Conservation (phyloP, 2,888 invertebrate genomes). For the Polydrusus cervinus region DNA sequence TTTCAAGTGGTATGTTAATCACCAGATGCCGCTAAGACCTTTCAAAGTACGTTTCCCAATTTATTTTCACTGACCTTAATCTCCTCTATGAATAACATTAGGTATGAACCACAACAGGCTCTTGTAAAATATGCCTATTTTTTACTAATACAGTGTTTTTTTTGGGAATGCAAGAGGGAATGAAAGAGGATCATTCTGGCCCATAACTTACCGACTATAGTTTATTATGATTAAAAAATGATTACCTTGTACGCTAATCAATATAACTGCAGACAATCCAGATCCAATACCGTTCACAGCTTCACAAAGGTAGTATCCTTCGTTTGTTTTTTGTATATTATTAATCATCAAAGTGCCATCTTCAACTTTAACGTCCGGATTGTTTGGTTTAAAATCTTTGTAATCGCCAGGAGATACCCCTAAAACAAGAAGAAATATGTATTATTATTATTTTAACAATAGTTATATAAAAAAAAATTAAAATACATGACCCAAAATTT, state of each 20-base stretch:
- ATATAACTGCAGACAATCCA: constrained; percentile 93
- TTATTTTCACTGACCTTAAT: too few species aligned
- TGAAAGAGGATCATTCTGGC: too few species aligned
- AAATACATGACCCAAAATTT: neutral
- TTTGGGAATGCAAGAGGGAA: too few species aligned
- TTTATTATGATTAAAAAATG: neutral
- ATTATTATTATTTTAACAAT: constrained; percentile 25
- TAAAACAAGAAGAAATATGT: constrained; percentile 64
- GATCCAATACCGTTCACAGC: constrained; percentile 97
- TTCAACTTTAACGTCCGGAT: constrained; percentile 92
- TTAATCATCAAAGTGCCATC: constrained; percentile 94
- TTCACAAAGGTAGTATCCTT: constrained; percentile 96
- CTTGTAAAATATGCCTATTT: too few species aligned
- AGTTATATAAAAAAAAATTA: neutral
- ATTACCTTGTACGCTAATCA: constrained; percentile 93
- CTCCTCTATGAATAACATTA: too few species aligned
- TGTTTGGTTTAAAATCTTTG: constrained; percentile 92
- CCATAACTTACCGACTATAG: too few species aligned
- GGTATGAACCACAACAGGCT: too few species aligned
- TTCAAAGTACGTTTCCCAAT: too few species aligned
- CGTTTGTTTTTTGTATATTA: constrained; percentile 94
- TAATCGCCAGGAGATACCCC: constrained; percentile 94
- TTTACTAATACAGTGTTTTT: too few species aligned
- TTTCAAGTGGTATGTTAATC: too few species aligned
- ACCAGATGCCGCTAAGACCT: too few species aligned